Conservation (phyloP, 2,888 invertebrate species). For the Nymphalis polychloros region DNA sequence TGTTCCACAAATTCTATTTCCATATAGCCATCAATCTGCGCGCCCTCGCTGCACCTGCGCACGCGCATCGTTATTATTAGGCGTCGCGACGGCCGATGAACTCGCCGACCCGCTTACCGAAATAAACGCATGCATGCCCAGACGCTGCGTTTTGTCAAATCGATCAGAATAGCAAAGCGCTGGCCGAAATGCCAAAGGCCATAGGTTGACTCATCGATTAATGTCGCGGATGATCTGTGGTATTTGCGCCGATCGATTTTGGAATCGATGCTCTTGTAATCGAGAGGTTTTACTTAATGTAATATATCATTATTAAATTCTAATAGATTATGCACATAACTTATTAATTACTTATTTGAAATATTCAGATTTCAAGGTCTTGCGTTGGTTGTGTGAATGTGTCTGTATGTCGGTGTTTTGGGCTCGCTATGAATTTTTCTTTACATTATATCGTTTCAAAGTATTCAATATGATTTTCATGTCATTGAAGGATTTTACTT, state of each 20-base stretch:
- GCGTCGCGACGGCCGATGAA: slow-evolving; percentile 76
- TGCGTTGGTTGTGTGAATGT: neutral
- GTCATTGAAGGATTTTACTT: slow-evolving; percentile 44
- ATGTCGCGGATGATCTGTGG: neutral
- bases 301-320: neutral
- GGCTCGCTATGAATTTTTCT: slow-evolving; percentile 41
- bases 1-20: slow-evolving; percentile 40
- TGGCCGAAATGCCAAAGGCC: slow-evolving; percentile 26
- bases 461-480: slow-evolving; percentile 39
- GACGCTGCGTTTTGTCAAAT: slow-evolving; percentile 31
- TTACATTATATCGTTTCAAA: slow-evolving; percentile 47
- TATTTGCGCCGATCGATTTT: slow-evolving; percentile 4
- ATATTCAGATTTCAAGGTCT: neutral
- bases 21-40: slow-evolving; percentile 35
- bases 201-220: slow-evolving; percentile 18
- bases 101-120: slow-evolving; percentile 77
- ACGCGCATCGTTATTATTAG: slow-evolving; percentile 69
- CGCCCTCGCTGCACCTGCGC: slow-evolving; percentile 64
- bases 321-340: too few species aligned
- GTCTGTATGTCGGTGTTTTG: slow-evolving; percentile 1
- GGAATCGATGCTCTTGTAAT: slow-evolving; percentile 3
- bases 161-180: slow-evolving; percentile 16
- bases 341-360: too few species aligned
- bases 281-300: neutral
- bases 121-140: slow-evolving; percentile 55